Base-by-base conservation (phyloP, 2,888 invertebrate species). In the Pristionchus japonicus region DNA sequence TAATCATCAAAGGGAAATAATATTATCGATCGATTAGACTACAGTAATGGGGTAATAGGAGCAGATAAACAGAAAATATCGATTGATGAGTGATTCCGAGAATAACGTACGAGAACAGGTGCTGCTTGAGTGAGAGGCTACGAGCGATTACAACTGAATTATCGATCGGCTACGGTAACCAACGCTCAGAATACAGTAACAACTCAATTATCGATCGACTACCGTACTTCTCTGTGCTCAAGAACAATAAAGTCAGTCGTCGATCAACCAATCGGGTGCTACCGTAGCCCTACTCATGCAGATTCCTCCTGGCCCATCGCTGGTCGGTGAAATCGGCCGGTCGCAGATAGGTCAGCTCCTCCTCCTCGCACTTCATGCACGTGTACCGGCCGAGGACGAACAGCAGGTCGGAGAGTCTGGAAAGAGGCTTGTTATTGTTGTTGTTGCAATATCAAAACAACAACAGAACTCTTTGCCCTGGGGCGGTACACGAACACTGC, bases 321-420 rank as follows among this genome's bases (percentile, higher is more conserved):
- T 90, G 89, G 23, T 90, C 87, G 6, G 91, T 91, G 82, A 92
- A 92, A 20, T 90, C 89, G 31, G 89, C 89, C 17, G 92, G 92
- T 34, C 91, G 89, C 27, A 92, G 90, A 77, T 92, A 92, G 6
- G 90, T 90, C 67, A 90, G n/a, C 70, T 92, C 92, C 47, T 91
- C 91, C 15, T 89, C 74, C 64, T 89, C 89, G 31, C 88, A 90
- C 43, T 90, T 88, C 92, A 93, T 92, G 74, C 92, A 92, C 15
- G 92, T 90, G 43, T 91, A 92, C 0, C 93, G 91, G 13, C 92
- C 93, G 17, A 93, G 89, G 0, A 93, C 93, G 80, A 93, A 93
- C 23, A 93, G 89, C 27, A 93, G 90, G 86, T 93, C 93, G 67
- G 91, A 91, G 89, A 92, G 89, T 89, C 92, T 92, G 88, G 61